phyloP scores from a whole-genome alignment of 2,113 vertebrate species.

The Stictonetta naevosa region DNA sequence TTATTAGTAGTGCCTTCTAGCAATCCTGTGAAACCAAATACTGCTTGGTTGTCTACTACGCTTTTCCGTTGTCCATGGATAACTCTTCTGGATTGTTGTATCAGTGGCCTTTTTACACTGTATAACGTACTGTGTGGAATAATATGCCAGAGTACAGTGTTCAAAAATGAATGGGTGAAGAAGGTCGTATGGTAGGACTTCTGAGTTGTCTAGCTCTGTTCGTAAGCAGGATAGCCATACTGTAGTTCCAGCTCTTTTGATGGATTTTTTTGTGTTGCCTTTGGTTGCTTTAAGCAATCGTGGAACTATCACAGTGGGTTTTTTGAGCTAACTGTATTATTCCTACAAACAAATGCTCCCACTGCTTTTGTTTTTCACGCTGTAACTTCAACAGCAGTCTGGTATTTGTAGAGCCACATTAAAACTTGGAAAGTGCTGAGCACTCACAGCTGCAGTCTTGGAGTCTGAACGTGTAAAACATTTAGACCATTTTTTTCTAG shows the following conservation, averaged over 20 bases:
- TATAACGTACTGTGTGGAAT: rapidly evolving
- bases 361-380: background rate
- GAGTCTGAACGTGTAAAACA: background rate
- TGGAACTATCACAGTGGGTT: background rate
- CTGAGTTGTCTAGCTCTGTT: background rate
- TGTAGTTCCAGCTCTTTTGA: background rate
- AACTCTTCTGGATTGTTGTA: background rate
- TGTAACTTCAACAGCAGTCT: background rate
- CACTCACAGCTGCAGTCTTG: background rate
- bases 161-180: background rate
- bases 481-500: background rate
- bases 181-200: background rate
- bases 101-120: background rate
- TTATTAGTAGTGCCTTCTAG: background rate
- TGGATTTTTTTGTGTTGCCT: background rate
- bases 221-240: background rate
- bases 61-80: background rate
- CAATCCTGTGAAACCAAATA: background rate
- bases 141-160: background rate
- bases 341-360: background rate
- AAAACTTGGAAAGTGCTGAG: background rate
- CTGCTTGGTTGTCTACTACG: background rate
- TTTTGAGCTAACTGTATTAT: background rate
- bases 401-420: background rate
- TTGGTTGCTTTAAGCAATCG: background rate